A percentile compares a stretch with the other conserved stretches of the same genome.
These are phyloP conservation scores for Sabellastarte sp. DNA, from an alignment of 2,888 invertebrate genomes.

Conservation along the genomic window DNA sequence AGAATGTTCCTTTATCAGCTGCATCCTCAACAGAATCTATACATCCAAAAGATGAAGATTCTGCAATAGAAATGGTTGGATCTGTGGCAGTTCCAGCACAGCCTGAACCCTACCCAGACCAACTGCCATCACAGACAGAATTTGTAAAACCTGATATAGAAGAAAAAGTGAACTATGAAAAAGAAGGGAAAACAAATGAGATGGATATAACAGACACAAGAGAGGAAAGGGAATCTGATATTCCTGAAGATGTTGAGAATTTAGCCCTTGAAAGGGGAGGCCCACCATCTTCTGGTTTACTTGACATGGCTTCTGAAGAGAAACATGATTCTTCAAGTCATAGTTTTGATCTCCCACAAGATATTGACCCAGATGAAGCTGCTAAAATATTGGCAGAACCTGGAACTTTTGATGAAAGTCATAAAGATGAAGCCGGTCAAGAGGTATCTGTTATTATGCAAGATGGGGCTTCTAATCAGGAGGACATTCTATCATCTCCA, in stretches of 20 bases:
- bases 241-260: not conserved
- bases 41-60: not conserved
- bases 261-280: not conserved
- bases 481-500: too few species aligned
- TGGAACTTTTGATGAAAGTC: too few species aligned
- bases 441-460: too few species aligned
- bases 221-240: too few species aligned
- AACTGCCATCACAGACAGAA: too few species aligned
- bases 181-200: not conserved
- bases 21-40: not conserved
- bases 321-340: not conserved
- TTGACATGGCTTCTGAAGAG: not conserved
- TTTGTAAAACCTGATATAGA: too few species aligned
- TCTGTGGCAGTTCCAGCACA: not conserved
- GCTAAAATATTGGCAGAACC: constrained; percentile 1
- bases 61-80: too few species aligned
- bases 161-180: not conserved
- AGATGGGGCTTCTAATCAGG: too few species aligned
- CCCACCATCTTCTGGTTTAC: not conserved
- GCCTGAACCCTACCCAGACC: not conserved
- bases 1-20: not conserved
- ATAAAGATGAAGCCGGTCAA: too few species aligned
- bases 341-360: not conserved
- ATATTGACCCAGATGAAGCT: not conserved
- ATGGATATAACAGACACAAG: not conserved